phyloP scores from a whole-genome alignment of 1,140 invertebrate species.

The Aphaenogaster floridana region DNA sequence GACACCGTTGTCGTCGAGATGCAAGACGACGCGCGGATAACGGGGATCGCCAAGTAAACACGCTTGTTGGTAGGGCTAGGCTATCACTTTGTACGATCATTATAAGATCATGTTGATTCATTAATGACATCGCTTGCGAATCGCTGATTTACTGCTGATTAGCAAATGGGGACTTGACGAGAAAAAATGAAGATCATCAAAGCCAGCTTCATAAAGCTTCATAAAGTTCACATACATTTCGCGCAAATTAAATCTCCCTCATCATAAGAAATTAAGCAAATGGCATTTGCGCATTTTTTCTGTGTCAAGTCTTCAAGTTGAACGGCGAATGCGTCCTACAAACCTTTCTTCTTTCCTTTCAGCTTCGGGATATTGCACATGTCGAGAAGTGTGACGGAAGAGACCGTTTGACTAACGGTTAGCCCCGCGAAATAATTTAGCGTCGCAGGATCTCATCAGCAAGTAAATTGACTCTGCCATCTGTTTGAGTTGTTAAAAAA shows the following conservation, averaged over 20 bases:
- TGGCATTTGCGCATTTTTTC: neutral
- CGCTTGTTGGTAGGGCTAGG: slow-evolving; percentile 86
- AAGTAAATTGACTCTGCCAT: slow-evolving; percentile 40
- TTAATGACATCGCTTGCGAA: slow-evolving; percentile 14
- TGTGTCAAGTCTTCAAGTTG: slow-evolving; percentile 34
- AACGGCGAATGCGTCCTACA: neutral
- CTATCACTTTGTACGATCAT: slow-evolving; percentile 82
- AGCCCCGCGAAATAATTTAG: slow-evolving; percentile 53
- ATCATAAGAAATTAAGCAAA: neutral
- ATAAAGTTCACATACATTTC: neutral
- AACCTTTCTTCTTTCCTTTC: slow-evolving; percentile 69
- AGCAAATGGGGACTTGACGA: slow-evolving; percentile 10
- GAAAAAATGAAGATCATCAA: neutral
- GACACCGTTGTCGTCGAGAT: slow-evolving; percentile 86
- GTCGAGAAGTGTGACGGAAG: slow-evolving; percentile 82
- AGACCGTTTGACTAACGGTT: slow-evolving; percentile 83
- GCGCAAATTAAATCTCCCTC: too few relatives aligned
- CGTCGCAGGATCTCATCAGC: neutral
- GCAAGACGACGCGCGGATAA: slow-evolving; percentile 85
- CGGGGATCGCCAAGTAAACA: slow-evolving; percentile 86
- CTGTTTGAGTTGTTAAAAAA: slow-evolving; percentile 27
- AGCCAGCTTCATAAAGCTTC: neutral
- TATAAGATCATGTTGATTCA: slow-evolving; percentile 69
- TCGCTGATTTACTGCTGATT: slow-evolving; percentile 19
- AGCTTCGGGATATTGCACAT: slow-evolving; percentile 80